Evolutionary conservation across 2,113 vertebrate species (phyloP).

Genomic region (Phalacrocorax pelagicus): DNA sequence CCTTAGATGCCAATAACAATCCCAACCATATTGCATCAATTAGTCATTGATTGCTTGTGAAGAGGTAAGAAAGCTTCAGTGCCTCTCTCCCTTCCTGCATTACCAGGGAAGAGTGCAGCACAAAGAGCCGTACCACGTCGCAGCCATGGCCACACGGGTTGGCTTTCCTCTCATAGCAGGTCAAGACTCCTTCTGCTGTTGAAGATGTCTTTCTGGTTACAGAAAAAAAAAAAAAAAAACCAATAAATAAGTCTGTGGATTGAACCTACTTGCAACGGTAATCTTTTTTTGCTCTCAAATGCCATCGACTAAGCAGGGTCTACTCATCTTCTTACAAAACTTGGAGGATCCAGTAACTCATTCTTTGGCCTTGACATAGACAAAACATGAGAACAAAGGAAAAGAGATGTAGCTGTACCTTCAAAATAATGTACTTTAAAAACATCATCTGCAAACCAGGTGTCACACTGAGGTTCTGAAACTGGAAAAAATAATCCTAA

Average conservation of each 20-base stretch:
- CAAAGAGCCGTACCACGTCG: accelerated
- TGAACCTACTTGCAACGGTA: neutral
- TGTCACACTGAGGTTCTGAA: neutral
- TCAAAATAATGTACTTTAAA: neutral
- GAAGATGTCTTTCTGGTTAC: neutral
- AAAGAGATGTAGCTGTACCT: neutral
- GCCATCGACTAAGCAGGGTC: neutral
- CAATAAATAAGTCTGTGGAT: neutral
- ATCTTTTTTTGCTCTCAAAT: neutral
- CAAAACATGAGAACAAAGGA: neutral
- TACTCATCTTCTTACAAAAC: neutral
- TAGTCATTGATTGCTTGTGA: neutral
- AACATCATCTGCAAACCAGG: neutral
- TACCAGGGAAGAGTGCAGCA: neutral
- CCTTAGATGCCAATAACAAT: constrained; percentile 6
- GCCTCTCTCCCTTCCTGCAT: neutral
- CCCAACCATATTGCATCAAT: neutral
- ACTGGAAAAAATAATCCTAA: neutral
- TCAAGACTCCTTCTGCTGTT: neutral
- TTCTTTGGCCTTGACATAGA: neutral
- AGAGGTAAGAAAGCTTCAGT: neutral
- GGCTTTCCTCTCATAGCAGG: neutral
- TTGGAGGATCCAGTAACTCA: neutral
- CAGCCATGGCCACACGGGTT: accelerated
- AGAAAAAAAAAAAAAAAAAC: neutral